Evolutionary conservation across 2,113 vertebrate genomes (phyloP).

Genomic region (Syngnathus typhle): DNA sequence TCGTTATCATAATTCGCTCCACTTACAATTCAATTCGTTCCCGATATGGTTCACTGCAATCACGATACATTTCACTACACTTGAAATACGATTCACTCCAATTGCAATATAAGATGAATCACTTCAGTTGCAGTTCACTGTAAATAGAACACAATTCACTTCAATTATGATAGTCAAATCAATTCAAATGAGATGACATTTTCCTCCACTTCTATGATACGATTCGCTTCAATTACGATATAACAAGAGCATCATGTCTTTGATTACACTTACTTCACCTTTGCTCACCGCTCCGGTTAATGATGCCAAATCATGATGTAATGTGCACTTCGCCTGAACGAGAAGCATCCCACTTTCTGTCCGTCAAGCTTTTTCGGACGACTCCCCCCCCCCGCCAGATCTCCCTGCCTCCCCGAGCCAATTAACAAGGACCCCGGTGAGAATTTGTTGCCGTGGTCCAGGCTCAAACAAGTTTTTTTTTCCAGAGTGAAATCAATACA

Average conservation of each 20-base stretch:
- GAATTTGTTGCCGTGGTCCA: slow-evolving; percentile 54
- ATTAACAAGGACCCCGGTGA: slow-evolving; percentile 66
- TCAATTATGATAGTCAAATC: neutral
- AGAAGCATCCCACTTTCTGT: slow-evolving; percentile 63
- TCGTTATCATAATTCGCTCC: neutral
- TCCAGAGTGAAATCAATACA: slow-evolving; percentile 63
- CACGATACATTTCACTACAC: neutral
- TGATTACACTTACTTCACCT: neutral
- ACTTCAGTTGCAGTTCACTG: neutral
- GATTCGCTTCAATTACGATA: neutral
- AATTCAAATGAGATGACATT: neutral
- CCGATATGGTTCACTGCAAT: neutral
- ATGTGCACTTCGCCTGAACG: slow-evolving; percentile 52
- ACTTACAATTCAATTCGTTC: neutral
- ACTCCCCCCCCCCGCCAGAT: slow-evolving; percentile 9
- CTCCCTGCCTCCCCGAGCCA: slow-evolving; percentile 63
- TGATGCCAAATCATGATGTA: neutral
- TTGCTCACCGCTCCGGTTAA: neutral
- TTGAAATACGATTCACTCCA: neutral
- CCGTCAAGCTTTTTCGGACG: slow-evolving; percentile 68
- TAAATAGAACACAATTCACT: neutral
- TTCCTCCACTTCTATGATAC: neutral
- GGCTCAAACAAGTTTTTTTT: slow-evolving; percentile 40
- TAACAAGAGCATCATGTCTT: neutral
- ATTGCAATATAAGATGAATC: neutral